Evolutionary conservation across 2,113 vertebrate genomes (phyloP).

Genomic region (Xiphophorus hellerii): DNA sequence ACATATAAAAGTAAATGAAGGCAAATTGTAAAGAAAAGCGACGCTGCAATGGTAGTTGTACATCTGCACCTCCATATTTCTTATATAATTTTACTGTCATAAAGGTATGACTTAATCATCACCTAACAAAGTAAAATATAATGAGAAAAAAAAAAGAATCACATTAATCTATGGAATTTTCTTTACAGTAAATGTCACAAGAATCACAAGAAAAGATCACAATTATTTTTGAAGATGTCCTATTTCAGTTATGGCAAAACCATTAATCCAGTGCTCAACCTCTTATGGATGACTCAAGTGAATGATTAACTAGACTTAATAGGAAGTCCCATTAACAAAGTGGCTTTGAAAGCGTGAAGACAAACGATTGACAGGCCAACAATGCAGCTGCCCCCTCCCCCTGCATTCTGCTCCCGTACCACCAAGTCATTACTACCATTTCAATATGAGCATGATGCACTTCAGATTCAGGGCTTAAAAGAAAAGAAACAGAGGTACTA

Average conservation of each 20-base stretch:
- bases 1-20: background rate
- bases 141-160: too few species aligned
- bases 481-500: conserved; percentile 52
- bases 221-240: conserved; percentile 34
- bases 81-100: background rate
- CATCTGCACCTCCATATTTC: background rate
- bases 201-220: conserved; percentile 1
- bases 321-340: conserved; percentile 49
- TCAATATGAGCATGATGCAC: conserved; percentile 58
- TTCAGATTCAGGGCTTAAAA: conserved; percentile 57
- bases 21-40: background rate
- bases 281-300: conserved; percentile 48
- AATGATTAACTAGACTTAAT: conserved; percentile 65
- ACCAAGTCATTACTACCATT: conserved; percentile 65
- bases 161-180: too few species aligned
- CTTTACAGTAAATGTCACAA: background rate
- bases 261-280: conserved; percentile 52
- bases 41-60: background rate
- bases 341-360: conserved; percentile 54
- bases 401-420: conserved; percentile 27
- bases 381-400: conserved; percentile 52
- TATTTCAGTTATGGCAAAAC: conserved; percentile 40
- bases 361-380: conserved; percentile 66
- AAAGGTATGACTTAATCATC: background rate
- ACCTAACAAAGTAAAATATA: background rate